phyloP scores from a whole-genome alignment of 2,797 vertebrate genomes.

The Myotis planiceps region DNA sequence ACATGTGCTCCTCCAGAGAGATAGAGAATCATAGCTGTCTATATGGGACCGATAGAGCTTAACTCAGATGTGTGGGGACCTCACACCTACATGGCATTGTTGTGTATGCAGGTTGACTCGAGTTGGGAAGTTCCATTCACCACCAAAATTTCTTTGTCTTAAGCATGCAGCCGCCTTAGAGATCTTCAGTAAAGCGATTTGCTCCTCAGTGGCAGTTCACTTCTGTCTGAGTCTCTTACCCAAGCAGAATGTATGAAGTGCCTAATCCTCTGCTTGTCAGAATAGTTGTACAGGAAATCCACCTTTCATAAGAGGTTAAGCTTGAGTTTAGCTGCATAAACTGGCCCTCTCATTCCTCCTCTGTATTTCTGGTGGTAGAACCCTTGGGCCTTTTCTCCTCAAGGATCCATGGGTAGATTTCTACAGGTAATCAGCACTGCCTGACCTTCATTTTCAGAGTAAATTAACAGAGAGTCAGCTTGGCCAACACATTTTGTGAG shows the following conservation, averaged over 20 bases:
- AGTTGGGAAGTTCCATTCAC: not conserved
- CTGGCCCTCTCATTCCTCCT: not conserved
- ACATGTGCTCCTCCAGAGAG: slow-evolving; percentile 74
- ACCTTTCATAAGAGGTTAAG: slow-evolving; percentile 60
- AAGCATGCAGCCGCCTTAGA: not conserved
- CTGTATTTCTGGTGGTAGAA: not conserved
- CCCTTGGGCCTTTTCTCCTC: not conserved
- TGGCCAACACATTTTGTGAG: slow-evolving; percentile 33
- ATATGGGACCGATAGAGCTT: not conserved
- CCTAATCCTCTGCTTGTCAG: slow-evolving; percentile 57
- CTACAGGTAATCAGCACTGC: not conserved
- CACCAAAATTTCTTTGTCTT: slow-evolving; percentile 2
- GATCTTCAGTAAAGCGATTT: slow-evolving; percentile 12
- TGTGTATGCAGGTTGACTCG: not conserved
- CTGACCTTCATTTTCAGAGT: slow-evolving; percentile 24
- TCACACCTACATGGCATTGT: not conserved
- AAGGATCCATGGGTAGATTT: not conserved
- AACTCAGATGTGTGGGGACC: not conserved
- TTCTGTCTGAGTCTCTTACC: slow-evolving; percentile 48
- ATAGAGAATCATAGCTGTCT: not conserved
- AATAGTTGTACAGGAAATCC: slow-evolving; percentile 71
- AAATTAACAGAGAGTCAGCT: not conserved
- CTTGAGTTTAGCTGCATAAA: slow-evolving; percentile 59
- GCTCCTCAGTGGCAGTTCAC: not conserved
- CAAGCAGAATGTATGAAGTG: slow-evolving; percentile 54